Evolutionary conservation across 1,140 invertebrate species (phyloP), one percentile per base, ranked within the genome.

Genomic region (Tenebrio molitor): DNA sequence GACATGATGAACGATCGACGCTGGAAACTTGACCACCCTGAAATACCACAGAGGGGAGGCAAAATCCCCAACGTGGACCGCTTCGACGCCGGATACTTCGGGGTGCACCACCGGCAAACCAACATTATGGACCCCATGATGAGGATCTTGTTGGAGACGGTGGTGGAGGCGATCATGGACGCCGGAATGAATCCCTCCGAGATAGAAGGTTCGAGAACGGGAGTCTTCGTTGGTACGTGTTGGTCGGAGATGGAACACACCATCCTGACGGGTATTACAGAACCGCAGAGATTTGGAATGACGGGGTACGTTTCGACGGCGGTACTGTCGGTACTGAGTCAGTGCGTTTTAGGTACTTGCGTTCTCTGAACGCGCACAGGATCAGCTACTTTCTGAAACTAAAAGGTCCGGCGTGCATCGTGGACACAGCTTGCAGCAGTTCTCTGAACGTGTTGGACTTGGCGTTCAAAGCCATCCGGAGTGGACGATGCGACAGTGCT

Each of bases 371-470:
- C 82, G 92, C 95, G 0, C 97, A 97, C 80, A 87, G 96, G 65
- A 88, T 98, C 23, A 97, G 95, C 0, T 92, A 92, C 71, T 90
- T 86, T 82, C 77, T 93, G 8, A 90, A 91, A 50, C 79, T 89
- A 0, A 88, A 87, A 70, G 92, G 91, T 23, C 95, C 95, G 0
- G 95, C 94, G 53, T 93, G 92, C 82, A 84, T 91, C 4, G 86
- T 96, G 0, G 96, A 98, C 79, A 93, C 94, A 8, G 95, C 95
- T 3, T 98, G 96, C 84, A 95, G 94, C 42, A 97, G 95, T 21
- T 95, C 94, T 70, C 85, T 96, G 65, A 89, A 92, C 69, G 96
- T 95, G 0, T 77, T 98, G 8, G 91, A 96, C 77, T 89, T 94
- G 75, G 96, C 95, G 2, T 91, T 94, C 73, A 86, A 86, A 66